phyloP scores from a whole-genome alignment of 2,888 invertebrate species.

The Drosophila basisetae region DNA sequence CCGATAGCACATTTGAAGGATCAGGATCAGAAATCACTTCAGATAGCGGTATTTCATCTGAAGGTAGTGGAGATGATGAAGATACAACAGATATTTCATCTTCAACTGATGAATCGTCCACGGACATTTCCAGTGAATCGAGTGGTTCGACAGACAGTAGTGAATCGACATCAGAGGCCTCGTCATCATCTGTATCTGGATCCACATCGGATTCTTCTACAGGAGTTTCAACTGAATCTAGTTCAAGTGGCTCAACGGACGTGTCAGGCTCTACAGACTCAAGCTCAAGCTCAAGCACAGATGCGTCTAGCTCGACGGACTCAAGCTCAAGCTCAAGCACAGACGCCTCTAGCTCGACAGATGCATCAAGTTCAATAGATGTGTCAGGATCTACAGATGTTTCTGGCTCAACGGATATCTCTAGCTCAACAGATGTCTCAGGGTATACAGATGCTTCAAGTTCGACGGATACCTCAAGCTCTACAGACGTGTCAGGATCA shows the following conservation, averaged over 20 bases:
- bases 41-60: constrained; percentile 57
- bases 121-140: constrained; percentile 39
- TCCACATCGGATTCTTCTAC: constrained; percentile 26
- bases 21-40: constrained; percentile 75
- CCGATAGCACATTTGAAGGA: constrained; percentile 68
- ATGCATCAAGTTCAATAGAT: constrained; percentile 43
- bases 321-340: constrained; percentile 31
- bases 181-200: constrained; percentile 30
- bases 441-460: background rate
- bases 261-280: constrained; percentile 25
- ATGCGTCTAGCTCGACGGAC: constrained; percentile 28
- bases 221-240: constrained; percentile 18
- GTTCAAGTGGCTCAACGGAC: constrained; percentile 40
- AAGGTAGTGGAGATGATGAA: constrained; percentile 81
- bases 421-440: no score
- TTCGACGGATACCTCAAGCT: background rate
- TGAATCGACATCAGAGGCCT: constrained; percentile 23
- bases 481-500: constrained; percentile 29
- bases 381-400: constrained; percentile 31
- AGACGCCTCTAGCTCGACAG: constrained; percentile 37
- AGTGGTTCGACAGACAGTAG: constrained; percentile 20
- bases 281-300: constrained; percentile 28
- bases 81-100: constrained; percentile 46
- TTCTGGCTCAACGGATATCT: background rate
- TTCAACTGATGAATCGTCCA: constrained; percentile 36